Evolutionary conservation across 2,888 invertebrate species (phyloP).

Genomic region (Lasioglossum vierecki): DNA sequence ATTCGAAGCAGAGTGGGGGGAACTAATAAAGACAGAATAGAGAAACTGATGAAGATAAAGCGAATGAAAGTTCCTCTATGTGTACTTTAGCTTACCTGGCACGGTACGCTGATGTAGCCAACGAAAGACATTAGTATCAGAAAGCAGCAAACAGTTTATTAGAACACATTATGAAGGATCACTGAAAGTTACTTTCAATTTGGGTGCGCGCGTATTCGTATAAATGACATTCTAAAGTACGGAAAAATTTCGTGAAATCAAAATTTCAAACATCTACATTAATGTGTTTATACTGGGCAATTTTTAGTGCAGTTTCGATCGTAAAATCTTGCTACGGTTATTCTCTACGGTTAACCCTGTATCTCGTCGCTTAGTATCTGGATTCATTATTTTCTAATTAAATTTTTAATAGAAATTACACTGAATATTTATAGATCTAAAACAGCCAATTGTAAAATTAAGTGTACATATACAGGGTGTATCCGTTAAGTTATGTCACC

Average conservation of each 20-base stretch:
- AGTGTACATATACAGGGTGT: too few species aligned
- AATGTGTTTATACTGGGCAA: neutral
- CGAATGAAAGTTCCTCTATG: neutral
- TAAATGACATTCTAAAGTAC: neutral
- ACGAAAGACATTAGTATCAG: slow-evolving; percentile 11
- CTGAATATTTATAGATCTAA: too few species aligned
- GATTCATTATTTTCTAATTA: too few species aligned
- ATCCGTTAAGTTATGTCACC: too few species aligned
- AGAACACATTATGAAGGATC: neutral
- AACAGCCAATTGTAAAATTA: too few species aligned
- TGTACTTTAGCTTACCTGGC: neutral
- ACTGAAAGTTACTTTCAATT: neutral
- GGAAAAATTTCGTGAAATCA: neutral
- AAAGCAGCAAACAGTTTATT: neutral
- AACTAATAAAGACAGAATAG: slow-evolving; percentile 3
- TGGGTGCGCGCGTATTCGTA: neutral
- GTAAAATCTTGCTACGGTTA: too few species aligned
- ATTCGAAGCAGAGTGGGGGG: neutral
- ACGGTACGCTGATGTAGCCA: neutral
- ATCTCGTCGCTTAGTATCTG: too few species aligned
- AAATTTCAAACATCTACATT: neutral
- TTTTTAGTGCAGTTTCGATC: too few species aligned
- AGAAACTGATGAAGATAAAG: slow-evolving; percentile 2
- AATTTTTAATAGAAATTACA: too few species aligned
- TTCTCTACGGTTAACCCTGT: too few species aligned